Conservation (phyloP, 2,113 vertebrate species). For the Platichthys stellatus region DNA sequence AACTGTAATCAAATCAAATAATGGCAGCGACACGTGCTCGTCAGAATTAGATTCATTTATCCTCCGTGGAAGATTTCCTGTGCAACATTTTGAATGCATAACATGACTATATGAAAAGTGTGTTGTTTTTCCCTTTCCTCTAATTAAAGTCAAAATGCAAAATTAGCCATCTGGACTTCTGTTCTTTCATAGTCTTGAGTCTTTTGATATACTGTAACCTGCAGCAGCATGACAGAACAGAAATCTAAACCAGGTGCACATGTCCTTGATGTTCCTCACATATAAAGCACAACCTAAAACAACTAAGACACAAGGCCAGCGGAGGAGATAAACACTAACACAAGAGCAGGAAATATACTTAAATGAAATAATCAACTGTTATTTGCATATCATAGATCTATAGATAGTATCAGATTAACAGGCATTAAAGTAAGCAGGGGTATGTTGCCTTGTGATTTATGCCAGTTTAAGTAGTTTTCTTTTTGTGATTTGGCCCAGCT, state of each 20-base stretch:
- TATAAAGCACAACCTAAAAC: slow-evolving; percentile 42
- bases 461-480: slow-evolving; percentile 15
- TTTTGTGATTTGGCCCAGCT: slow-evolving; percentile 31
- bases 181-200: slow-evolving; percentile 49
- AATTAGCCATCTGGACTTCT: slow-evolving; percentile 64
- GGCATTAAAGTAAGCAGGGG: slow-evolving; percentile 5
- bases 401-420: not conserved
- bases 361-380: slow-evolving; percentile 17
- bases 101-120: slow-evolving; percentile 43
- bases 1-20: slow-evolving; percentile 26
- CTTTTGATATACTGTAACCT: slow-evolving; percentile 53
- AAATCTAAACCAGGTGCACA: slow-evolving; percentile 66
- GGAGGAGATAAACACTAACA: slow-evolving; percentile 20
- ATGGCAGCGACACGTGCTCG: slow-evolving; percentile 14
- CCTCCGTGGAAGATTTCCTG: slow-evolving; percentile 23
- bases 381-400: slow-evolving; percentile 25
- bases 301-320: slow-evolving; percentile 35
- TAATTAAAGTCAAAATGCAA: slow-evolving; percentile 70
- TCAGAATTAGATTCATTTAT: slow-evolving; percentile 29
- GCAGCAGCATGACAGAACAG: slow-evolving; percentile 34
- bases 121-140: slow-evolving; percentile 33
- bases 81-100: slow-evolving; percentile 43
- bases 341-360: slow-evolving; percentile 16
- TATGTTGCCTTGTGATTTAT: slow-evolving; percentile 24
- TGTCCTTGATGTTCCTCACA: slow-evolving; percentile 45